Percentiles rank a stretch among this genome's conserved stretches.
phyloP scores from a whole-genome alignment of 2,888 invertebrate genomes.

The Antheraea yamamai region DNA sequence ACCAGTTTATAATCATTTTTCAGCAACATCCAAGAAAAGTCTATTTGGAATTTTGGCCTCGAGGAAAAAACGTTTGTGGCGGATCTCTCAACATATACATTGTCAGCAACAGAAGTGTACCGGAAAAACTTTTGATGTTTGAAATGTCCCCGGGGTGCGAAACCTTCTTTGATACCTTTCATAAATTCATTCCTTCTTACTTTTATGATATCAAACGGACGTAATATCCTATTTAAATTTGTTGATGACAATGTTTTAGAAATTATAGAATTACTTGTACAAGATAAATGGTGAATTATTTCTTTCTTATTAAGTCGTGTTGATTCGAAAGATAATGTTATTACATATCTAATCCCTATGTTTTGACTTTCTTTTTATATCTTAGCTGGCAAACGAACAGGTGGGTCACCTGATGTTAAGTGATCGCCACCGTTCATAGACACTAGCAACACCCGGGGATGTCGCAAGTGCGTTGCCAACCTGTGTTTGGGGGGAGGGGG shows the following conservation, averaged over 20 bases:
- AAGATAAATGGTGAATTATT: background rate
- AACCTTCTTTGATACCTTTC: background rate
- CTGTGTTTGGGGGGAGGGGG: no score
- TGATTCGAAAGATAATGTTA: no score
- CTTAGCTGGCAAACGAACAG: no score
- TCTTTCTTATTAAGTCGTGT: no score
- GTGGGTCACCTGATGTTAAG: no score
- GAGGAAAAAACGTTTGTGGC: slow-evolving; percentile 7
- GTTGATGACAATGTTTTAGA: background rate
- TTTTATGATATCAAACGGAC: background rate
- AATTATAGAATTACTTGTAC: background rate
- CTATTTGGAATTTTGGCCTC: slow-evolving; percentile 4
- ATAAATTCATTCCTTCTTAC: background rate
- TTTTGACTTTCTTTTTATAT: no score
- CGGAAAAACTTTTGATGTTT: slow-evolving; percentile 14
- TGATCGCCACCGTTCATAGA: no score
- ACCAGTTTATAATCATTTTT: background rate
- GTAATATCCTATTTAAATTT: background rate
- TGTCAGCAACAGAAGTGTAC: slow-evolving; percentile 8
- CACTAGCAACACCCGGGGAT: no score
- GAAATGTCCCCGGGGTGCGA: slow-evolving; percentile 1
- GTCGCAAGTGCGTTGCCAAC: no score
- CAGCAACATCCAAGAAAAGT: background rate
- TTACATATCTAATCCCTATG: no score
- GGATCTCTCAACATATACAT: background rate